Evolutionary conservation across 1,140 invertebrate genomes (phyloP), one percentile per base, ranked within the genome.

Genomic region (Acromyrmex heyeri): DNA sequence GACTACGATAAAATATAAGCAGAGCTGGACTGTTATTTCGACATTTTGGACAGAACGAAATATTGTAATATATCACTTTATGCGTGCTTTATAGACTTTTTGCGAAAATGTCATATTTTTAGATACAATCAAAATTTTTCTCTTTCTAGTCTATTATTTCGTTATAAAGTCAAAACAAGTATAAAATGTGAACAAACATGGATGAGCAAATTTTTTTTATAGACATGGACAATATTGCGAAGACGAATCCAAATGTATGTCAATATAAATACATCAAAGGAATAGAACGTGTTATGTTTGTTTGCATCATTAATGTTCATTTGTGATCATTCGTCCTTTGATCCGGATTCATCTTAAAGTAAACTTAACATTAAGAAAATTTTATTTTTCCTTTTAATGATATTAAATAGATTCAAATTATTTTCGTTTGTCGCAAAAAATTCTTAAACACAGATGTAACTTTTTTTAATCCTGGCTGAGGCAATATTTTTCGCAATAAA

Each of bases 1-100:
- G 62, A 79, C 75, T 86, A 59, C 48, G 69, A 90, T 90, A 90
- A 90, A 90, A 90, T 90, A 90, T 87, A 79, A 79, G 76, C 30
- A 64, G 18, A 38, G 55, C 10, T 75, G 85, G 50, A n/a, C 30
- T 53, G 67, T 24, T 73, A 48, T 83, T 79, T 69, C 77, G 62
- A 67, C 21, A 61, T 83, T 30, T 61, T n/a, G 55, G 55, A 21
- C 78, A 70, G 53, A 72, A 73, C 72, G 27, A 62, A 62, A 83
- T 83, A 83, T 62, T 48, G 57, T 73, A 48, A 73, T n/a, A 16
- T 61, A 61, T 83, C 55, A n/a, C 10, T 83, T 73, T 50, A 34
- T 34, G 30, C 8, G 27, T 75, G 44, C 59, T 75, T 38, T 24
- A 30, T 75, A 18, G 38, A 73, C 27, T 83, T 61, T 21, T 61